A percentile compares a stretch with the other conserved stretches of the same genome.
Conservation (phyloP, 1,140 invertebrate genomes). For the Macrobrachium nipponense region DNA sequence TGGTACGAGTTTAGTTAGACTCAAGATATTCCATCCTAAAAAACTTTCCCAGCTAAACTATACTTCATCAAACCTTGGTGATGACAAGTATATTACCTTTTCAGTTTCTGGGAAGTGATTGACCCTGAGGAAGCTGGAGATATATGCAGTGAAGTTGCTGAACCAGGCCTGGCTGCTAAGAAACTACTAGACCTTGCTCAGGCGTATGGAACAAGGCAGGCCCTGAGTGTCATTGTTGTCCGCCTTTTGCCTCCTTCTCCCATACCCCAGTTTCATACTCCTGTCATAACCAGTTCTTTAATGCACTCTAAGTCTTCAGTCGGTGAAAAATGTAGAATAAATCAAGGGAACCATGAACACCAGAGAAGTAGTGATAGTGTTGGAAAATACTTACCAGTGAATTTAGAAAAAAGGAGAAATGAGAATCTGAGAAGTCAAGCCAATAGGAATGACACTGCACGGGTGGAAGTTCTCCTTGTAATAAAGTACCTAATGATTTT, state of each 20-base stretch:
- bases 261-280: neutral
- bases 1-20: neutral
- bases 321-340: neutral
- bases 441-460: too few relatives aligned
- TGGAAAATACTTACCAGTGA: too few relatives aligned
- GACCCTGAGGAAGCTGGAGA: slow-evolving; percentile 36
- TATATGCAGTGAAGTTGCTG: slow-evolving; percentile 29
- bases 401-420: too few relatives aligned
- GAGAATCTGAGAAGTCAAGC: too few relatives aligned
- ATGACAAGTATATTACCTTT: neutral
- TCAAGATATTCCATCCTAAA: neutral
- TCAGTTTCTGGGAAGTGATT: slow-evolving; percentile 52
- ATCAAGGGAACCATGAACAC: neutral
- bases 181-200: slow-evolving; percentile 47
- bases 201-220: slow-evolving; percentile 38
- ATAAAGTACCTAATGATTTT: too few relatives aligned
- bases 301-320: neutral
- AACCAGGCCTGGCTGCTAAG: slow-evolving; percentile 45
- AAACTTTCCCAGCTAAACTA: neutral
- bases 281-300: neutral
- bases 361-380: too few relatives aligned
- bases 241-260: slow-evolving; percentile 21
- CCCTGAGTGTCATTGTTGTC: slow-evolving; percentile 50
- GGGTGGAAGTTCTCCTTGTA: too few relatives aligned
- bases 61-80: neutral